phyloP scores from a whole-genome alignment of 2,113 vertebrate genomes.

The Drymodes brunneopygia region DNA sequence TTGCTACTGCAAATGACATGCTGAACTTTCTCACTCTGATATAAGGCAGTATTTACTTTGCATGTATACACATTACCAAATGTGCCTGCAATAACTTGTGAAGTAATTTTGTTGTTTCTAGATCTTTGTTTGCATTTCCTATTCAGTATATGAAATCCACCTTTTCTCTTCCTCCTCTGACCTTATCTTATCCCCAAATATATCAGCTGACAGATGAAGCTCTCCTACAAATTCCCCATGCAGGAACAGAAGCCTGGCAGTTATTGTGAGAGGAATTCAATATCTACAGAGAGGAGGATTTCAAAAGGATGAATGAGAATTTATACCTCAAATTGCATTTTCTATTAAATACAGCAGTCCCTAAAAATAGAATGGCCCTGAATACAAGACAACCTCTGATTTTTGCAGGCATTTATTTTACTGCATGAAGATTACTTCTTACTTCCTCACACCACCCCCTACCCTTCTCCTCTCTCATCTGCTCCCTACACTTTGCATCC shows the following conservation, averaged over 20 bases:
- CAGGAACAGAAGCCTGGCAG: background rate
- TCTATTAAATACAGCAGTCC: background rate
- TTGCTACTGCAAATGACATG: background rate
- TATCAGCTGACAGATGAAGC: constrained; percentile 8
- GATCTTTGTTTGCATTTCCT: constrained; percentile 14
- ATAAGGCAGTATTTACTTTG: background rate
- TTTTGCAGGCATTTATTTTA: background rate
- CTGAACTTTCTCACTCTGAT: background rate
- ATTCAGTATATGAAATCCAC: background rate
- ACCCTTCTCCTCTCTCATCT: background rate
- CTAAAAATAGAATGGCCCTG: background rate
- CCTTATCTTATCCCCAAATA: background rate
- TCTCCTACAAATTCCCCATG: background rate
- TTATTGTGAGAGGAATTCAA: constrained; percentile 13
- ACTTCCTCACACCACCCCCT: background rate
- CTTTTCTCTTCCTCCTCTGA: background rate
- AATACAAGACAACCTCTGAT: background rate
- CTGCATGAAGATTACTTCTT: background rate
- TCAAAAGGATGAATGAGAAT: background rate
- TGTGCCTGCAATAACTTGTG: background rate
- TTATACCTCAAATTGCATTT: background rate
- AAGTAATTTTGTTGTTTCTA: background rate
- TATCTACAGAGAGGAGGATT: background rate
- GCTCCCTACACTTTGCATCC: background rate
- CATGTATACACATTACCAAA: background rate